Evolutionary conservation across 2,888 invertebrate species (phyloP).

Genomic region (Choristoneura rosaceana): DNA sequence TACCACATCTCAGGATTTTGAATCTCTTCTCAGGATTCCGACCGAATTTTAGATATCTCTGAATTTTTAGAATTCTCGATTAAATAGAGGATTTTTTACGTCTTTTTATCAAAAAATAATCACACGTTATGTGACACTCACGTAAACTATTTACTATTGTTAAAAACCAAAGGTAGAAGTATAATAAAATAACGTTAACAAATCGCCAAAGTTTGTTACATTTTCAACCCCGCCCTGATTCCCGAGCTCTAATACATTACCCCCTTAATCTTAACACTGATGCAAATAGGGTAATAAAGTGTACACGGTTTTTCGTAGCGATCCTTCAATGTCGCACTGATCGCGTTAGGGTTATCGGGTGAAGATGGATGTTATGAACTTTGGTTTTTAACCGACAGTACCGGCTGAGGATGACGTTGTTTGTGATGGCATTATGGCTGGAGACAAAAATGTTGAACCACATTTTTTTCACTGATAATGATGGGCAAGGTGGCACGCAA

Average conservation of each 20-base stretch:
- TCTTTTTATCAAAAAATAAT: no score
- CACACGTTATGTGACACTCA: no score
- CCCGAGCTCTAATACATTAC: not conserved
- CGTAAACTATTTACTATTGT: no score
- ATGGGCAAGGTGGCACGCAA: no score
- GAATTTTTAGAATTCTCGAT: no score
- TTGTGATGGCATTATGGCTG: not conserved
- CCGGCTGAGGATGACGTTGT: not conserved
- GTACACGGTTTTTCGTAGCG: conserved; percentile 12
- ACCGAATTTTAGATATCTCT: no score
- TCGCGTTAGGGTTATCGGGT: conserved; percentile 29
- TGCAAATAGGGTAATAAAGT: conserved; percentile 21
- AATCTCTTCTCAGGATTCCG: no score
- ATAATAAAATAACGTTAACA: not conserved
- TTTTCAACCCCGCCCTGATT: not conserved
- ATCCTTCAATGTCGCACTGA: conserved; percentile 33
- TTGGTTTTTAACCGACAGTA: conserved; percentile 22
- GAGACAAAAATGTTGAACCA: no score
- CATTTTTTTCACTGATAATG: no score
- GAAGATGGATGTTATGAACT: conserved; percentile 32
- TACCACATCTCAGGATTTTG: no score
- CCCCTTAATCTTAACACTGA: conserved; percentile 16
- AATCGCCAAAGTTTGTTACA: not conserved
- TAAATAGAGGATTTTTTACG: no score
- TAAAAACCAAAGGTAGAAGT: no score